Base-by-base conservation (phyloP, 2,113 vertebrate species). In the Gallinago undulata region DNA sequence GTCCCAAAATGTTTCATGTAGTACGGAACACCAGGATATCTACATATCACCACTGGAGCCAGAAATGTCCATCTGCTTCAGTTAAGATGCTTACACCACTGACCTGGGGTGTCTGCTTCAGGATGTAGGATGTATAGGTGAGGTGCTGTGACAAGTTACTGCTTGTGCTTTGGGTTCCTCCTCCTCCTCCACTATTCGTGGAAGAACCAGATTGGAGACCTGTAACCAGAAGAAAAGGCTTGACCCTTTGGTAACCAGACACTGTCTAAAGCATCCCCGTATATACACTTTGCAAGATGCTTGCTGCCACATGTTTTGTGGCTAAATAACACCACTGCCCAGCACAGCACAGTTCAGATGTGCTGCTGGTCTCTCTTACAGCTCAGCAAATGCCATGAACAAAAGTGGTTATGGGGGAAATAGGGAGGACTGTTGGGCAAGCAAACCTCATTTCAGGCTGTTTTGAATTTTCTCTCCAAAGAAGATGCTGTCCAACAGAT, bases 111-210 rank as follows among this genome's bases (percentile, higher is more conserved):
- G 99, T 99, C 94, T 99, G 99, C 97, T 99, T 99, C 80, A 99
- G 98, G 97, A 99, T 99, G 84, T 99, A 99, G 30, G 99, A 99
- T 4, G 99, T 99, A 92, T 99, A 99, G 27, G 99, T 99, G 92
- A 99, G 98, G 96, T 99, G 99, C 88, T 99, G 99, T 73, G 99
- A 98, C 73, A 99, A 94, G 86, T 98, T 99, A 96, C 98, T 97
- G 22, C 98, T 98, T 45, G 98, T 95, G 89, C 98, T 98, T 56
- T 98, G 97, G 17, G 98, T 86, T 81, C 98, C 98, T 77, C 98
- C 94, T 77, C 98, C 94, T 68, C 84, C 97, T 57, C 95, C 92
- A 57, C 97, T 98, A 60, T 97, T 95, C 3, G 98, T 90, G 67
- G 98, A 95, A 84, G 97, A 97, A 76, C 98, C 89, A 35, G 99